Evolutionary conservation across 1,140 invertebrate genomes (phyloP), one percentile per base, ranked within the genome.

Genomic region (Diploscapter pachys): DNA sequence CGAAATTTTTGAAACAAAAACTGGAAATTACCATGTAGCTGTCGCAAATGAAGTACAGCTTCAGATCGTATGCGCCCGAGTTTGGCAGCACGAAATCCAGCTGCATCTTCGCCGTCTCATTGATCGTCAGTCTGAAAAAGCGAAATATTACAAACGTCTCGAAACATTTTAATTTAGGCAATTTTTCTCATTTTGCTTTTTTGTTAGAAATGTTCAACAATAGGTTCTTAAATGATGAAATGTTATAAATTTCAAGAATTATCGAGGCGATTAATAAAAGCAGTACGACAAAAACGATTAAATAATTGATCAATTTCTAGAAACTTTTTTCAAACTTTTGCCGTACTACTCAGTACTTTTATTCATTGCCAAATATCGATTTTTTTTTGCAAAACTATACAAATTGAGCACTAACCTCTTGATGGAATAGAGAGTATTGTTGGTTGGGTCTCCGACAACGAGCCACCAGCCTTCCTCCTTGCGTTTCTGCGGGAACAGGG

Each of bases 401-500:
- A 49, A n/a, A 13, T 59, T 50, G 8, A 77, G 51, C 70, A 50
- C 3, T 68, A 57, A 75, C 73, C 96, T 89, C 86, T 99, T 99
- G 83, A 99, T 99, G 3, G 94, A 97, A 0, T 98, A 89, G 11
- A 99, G 87, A 0, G 93, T 94, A 87, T 99, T 99, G 2, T 89
- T 90, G 83, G 93, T 94, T 0, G 94, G 92, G 87, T 98, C 96
- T 2, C 96, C 96, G 83, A 99, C 95, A 13, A 99, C 95, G 4
- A 99, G 92, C 96, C 97, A 99, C 96, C 97, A 99, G 57, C 95
- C 95, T 89, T 99, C 96, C 87, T 99, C 96, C 64, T 95, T 91
- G 91, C 96, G 96, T 85, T 92, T 91, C 89, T 93, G 93, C 61
- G 96, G 96, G 89, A 96, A 99, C 87, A 95, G 93, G 0, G 96